A percentile compares a stretch with the other conserved stretches of the same genome.
These are phyloP conservation scores for Motacilla tschutschensis DNA, from an alignment of 2,113 vertebrate species.

Conservation along the genomic window DNA sequence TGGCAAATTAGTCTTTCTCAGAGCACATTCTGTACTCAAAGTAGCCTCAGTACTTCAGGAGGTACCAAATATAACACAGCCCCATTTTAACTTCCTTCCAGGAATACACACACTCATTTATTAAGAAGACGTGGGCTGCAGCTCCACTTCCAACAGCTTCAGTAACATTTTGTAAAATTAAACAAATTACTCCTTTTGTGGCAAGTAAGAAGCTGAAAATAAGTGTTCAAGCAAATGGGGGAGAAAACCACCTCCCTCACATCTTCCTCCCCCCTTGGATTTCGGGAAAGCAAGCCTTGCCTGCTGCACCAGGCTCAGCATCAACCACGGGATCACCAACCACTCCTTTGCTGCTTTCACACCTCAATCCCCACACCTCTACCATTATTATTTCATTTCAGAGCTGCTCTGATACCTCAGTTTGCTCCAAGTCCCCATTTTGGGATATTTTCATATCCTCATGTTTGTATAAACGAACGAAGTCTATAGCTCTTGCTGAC, in stretches of 20 bases:
- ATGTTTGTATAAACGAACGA: rapidly evolving
- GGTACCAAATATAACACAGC: slow-evolving; percentile 50
- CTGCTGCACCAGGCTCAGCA: background rate
- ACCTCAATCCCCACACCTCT: background rate
- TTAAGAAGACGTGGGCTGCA: slow-evolving; percentile 41
- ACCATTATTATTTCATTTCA: background rate
- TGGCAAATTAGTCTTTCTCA: slow-evolving; percentile 9
- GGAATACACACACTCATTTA: slow-evolving; percentile 33
- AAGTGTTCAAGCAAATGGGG: background rate
- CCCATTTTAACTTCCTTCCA: slow-evolving; percentile 40
- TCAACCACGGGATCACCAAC: rapidly evolving
- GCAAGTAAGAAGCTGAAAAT: background rate
- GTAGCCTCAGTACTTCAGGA: slow-evolving; percentile 26
- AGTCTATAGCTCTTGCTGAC: background rate
- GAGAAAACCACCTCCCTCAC: background rate
- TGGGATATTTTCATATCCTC: background rate
- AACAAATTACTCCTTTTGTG: slow-evolving; percentile 12
- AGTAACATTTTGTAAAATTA: background rate
- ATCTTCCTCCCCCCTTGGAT: background rate
- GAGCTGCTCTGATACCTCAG: background rate
- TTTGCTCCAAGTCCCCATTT: background rate
- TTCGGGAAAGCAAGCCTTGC: background rate
- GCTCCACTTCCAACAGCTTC: slow-evolving; percentile 21
- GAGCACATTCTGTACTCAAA: slow-evolving; percentile 43
- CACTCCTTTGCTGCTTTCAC: background rate